Evolutionary conservation across 2,113 vertebrate species (phyloP), one percentile per base, ranked within the genome.

Genomic region (Ardeotis arabs): DNA sequence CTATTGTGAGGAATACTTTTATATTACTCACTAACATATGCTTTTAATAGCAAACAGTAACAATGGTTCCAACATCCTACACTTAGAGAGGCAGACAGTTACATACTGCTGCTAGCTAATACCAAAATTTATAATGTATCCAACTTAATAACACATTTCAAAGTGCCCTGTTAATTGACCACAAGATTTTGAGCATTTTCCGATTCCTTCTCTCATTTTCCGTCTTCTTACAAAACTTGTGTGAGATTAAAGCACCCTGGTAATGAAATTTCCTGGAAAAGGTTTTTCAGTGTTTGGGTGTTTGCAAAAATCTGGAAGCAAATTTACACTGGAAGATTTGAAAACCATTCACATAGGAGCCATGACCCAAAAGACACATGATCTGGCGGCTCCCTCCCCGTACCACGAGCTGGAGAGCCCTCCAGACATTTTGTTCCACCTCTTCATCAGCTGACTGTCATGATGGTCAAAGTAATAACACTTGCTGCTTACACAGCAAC

Each of bases 1-100:
- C 75, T 63, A 24, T 66, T 72, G 47, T 75, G 87, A 75, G 53
- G 56, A n/a, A 82, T 87, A 68, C 35, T 78, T 96, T 84, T 27
- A 10, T 76, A 62, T 93, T 87, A 53, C 52, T 89, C 84, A 87
- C 63, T 33, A 37, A 76, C 80, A 87, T 60, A 49, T 92, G 96
- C 64, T 97, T 97, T 95, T 94, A 95, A 89, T 90, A 96, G 79
- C 82, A 74, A 86, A 62, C 23, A n/a, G 64, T n/a, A 93, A 60
- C 73, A 94, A 75, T 86, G 33, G 79, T 90, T 81, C 44, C 92
- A 88, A 44, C 41, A 21, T 82, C 60, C 67, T 69, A 14, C 62
- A 25, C n/a, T 86, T 56, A 7, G 14, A 83, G 76, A 87, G 62
- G 74, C 21, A 12, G 84, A 52, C 87, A 80, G 67, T 60, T 67